Percentiles rank a stretch among this genome's conserved stretches.
phyloP scores from a whole-genome alignment of 2,797 vertebrate genomes.

The Tadarida brasiliensis region DNA sequence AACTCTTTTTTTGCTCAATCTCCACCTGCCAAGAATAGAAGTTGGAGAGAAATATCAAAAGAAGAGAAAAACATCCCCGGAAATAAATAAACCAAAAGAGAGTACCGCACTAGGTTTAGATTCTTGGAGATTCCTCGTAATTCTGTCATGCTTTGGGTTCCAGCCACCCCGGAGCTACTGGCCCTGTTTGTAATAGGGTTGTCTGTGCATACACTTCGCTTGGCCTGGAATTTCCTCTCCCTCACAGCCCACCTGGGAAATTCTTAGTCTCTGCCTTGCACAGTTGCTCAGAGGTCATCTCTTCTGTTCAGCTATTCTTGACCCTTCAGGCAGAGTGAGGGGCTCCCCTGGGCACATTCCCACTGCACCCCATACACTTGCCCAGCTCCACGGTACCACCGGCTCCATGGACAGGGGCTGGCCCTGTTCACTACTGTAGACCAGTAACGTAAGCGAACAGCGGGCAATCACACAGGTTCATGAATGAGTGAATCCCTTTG shows the following conservation, averaged over 20 bases:
- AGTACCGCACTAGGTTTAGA: not conserved
- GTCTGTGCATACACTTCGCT: not conserved
- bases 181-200: not conserved
- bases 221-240: not conserved
- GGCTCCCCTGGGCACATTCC: not conserved
- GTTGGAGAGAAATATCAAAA: conserved; percentile 60
- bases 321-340: not conserved
- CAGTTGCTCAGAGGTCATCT: not conserved
- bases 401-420: not conserved
- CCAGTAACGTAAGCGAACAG: not conserved
- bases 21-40: conserved; percentile 89
- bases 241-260: not conserved
- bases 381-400: not conserved
- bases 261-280: not conserved
- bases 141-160: not conserved
- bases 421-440: not conserved
- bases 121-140: not conserved
- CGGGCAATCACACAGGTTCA: not conserved
- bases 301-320: not conserved
- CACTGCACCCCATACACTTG: not conserved
- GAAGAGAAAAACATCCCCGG: conserved; percentile 58
- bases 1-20: conserved; percentile 91
- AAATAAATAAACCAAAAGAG: conserved; percentile 9
- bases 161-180: not conserved
- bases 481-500: not conserved